Evolutionary conservation across 1,140 invertebrate genomes (phyloP).

Genomic region (Batillaria attramentaria): DNA sequence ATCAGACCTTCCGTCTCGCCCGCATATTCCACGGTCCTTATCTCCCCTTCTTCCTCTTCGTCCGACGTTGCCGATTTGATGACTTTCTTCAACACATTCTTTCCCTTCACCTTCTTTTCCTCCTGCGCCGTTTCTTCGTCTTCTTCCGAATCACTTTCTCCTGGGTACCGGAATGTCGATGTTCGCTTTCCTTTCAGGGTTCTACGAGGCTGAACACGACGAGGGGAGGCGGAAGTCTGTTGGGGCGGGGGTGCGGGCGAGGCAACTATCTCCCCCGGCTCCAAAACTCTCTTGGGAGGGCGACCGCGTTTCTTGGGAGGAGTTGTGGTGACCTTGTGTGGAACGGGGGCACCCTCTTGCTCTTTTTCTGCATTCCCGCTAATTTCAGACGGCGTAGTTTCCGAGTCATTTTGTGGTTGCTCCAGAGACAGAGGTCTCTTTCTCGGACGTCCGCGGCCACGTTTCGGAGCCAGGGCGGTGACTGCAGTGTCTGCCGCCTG

Average conservation of each 20-base stretch:
- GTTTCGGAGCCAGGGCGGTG: too few relatives aligned
- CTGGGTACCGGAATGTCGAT: slow-evolving; percentile 25
- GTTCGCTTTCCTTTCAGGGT: slow-evolving; percentile 47
- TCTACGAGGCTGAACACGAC: slow-evolving; percentile 47
- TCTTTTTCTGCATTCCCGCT: too few relatives aligned
- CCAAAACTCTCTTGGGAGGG: neutral
- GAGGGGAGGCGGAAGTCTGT: neutral
- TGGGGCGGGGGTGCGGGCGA: neutral
- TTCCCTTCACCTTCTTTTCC: slow-evolving; percentile 20
- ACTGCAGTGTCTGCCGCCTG: too few relatives aligned
- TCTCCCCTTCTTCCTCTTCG: slow-evolving; percentile 20
- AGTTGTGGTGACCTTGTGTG: neutral
- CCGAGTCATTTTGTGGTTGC: too few relatives aligned
- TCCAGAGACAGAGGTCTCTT: too few relatives aligned
- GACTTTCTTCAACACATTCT: slow-evolving; percentile 10
- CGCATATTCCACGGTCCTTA: too few relatives aligned
- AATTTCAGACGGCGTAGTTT: too few relatives aligned
- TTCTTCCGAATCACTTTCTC: slow-evolving; percentile 23
- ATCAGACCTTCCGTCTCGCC: slow-evolving; percentile 5
- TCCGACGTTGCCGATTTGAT: neutral
- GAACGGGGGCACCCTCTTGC: too few relatives aligned
- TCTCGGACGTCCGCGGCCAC: too few relatives aligned
- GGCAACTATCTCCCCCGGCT: neutral
- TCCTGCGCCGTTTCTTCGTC: slow-evolving; percentile 10
- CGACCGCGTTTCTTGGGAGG: slow-evolving; percentile 10